phyloP scores from a whole-genome alignment of 2,888 invertebrate species.

The Epinotia nisella region DNA sequence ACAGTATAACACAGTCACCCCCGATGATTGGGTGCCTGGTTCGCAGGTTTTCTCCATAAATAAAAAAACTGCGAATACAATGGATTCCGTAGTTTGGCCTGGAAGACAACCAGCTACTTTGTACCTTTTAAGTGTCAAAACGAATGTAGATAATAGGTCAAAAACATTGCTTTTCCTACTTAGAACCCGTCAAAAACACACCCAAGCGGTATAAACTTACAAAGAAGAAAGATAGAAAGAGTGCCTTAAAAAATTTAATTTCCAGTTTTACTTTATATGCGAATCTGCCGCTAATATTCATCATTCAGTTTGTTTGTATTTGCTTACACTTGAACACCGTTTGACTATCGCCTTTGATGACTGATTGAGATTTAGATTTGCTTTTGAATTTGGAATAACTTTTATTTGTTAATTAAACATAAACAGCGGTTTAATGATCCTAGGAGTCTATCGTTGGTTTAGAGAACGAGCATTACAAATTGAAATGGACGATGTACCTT shows the following conservation, averaged over 20 bases:
- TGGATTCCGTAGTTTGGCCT: too few species aligned
- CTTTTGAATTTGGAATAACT: conserved; percentile 40
- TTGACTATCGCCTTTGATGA: conserved; percentile 38
- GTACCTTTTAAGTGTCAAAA: too few species aligned
- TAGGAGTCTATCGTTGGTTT: conserved; percentile 10
- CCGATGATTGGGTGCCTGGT: too few species aligned
- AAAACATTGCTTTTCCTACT: too few species aligned
- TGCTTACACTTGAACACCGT: conserved; percentile 39
- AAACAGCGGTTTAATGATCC: conserved; percentile 35
- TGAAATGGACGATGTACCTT: conserved; percentile 4
- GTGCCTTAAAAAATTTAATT: background rate
- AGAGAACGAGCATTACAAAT: conserved; percentile 11
- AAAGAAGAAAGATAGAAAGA: too few species aligned
- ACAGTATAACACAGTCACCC: too few species aligned
- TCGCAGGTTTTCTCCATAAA: too few species aligned
- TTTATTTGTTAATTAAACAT: conserved; percentile 39
- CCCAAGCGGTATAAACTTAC: too few species aligned
- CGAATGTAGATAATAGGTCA: too few species aligned
- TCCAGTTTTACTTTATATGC: background rate
- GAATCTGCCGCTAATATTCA: conserved; percentile 9
- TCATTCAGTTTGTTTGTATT: conserved; percentile 19
- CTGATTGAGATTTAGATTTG: conserved; percentile 40
- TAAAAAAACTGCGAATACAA: too few species aligned
- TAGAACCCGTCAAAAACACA: too few species aligned
- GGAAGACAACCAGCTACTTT: too few species aligned